Base-by-base conservation (phyloP, 2,888 invertebrate genomes). In the Troglohyphantes excavatus region DNA sequence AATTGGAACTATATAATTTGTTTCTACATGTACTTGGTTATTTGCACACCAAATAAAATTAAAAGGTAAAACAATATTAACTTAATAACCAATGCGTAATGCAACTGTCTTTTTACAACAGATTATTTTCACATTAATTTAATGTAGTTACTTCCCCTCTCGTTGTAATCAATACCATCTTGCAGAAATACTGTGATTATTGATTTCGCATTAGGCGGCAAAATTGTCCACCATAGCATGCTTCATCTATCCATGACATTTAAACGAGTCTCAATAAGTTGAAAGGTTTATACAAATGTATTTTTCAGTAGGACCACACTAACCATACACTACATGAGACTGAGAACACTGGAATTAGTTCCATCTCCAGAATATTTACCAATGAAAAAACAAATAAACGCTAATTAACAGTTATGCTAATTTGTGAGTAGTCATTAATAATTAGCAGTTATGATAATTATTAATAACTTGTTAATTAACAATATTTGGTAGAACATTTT, bases 141-240 rank as follows among this genome's bases (percentile, higher is more conserved):
- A 53, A 53, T 53, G 53, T 53, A 39, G 39, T 39, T 39, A 39
- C 39, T 39, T 13, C 39, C n/a, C n/a, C 53, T 17, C 5, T 53
- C n/a, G 9, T n/a, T 53, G 53, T 17, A 53, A 53, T 39, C 39
- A 39, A 39, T 39, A 39, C 7, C 39, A 39, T 53, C 53, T 53
- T 53, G 5, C 53, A 53, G 53, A 53, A 17, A 53, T 53, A 53
- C 53, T 53, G 17, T 9, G 6, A 65, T 65, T 63, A 78, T 65
- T 43, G 46, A 65, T 78, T 78, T 78, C 43, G 13, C 65, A 67
- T 78, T 78, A 67, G 43, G 23, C 43, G 13, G 13, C 0, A 2
- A 23, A 61, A 76, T 61, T 33, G 39, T 61, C 39, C 29, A 6
- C 63, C 46, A 21, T 61, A 2, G 65, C 53, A 53, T 53, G 53